Evolutionary conservation across 2,797 vertebrate species (phyloP).

Genomic region (Chelidonichthys spinosus): DNA sequence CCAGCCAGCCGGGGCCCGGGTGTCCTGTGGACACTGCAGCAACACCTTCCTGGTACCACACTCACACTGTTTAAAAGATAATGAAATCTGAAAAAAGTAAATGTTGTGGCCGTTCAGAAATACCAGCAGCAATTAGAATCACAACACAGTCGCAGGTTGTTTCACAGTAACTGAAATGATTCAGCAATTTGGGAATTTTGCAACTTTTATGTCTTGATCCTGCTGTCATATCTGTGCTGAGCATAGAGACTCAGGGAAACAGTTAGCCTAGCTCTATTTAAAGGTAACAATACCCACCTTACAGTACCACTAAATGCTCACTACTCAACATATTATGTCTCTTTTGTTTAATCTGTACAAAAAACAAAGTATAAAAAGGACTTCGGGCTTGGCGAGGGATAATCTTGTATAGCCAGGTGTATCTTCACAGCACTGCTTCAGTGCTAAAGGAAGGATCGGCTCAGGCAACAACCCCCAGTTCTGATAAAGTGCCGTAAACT

Average conservation of each 20-base stretch:
- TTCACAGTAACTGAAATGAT: background rate
- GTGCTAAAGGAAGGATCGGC: background rate
- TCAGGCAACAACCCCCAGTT: too few relatives aligned
- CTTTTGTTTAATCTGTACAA: background rate
- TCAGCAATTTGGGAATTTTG: background rate
- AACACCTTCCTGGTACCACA: constrained; percentile 92
- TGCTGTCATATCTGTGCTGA: background rate
- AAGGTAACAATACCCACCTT: background rate
- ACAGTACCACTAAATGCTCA: background rate
- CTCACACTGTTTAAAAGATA: background rate
- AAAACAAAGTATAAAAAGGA: background rate
- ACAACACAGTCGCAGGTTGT: background rate
- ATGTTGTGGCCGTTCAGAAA: background rate
- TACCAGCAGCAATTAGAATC: background rate
- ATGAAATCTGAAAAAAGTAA: too few relatives aligned
- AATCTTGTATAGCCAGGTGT: background rate
- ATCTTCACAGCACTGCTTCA: background rate
- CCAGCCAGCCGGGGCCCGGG: constrained; percentile 90
- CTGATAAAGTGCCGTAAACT: too few relatives aligned
- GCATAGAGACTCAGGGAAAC: too few relatives aligned
- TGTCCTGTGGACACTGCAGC: constrained; percentile 95
- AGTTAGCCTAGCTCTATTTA: background rate
- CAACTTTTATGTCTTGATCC: background rate
- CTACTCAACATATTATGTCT: background rate
- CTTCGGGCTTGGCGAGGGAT: background rate